phyloP scores from a whole-genome alignment of 2,113 vertebrate species.

The Alectura lathami region DNA sequence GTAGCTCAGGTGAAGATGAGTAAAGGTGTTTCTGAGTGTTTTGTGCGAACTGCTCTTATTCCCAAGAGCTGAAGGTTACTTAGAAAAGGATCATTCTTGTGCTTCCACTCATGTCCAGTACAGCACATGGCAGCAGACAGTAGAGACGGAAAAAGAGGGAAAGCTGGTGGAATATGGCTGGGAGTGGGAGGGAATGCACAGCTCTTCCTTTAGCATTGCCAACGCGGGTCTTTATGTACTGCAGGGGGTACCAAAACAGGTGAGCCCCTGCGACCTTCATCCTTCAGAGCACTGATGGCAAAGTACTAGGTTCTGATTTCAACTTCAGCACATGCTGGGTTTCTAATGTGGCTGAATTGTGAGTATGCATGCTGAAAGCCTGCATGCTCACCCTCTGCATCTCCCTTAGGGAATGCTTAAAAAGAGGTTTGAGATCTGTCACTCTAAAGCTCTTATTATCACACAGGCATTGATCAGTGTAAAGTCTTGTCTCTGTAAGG shows the following conservation, averaged over 20 bases:
- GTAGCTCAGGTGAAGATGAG: not conserved
- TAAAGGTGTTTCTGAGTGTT: not conserved
- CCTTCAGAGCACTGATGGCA: not conserved
- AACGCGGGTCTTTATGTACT: not conserved
- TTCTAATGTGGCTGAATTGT: not conserved
- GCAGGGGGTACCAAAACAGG: not conserved
- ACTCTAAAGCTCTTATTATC: not conserved
- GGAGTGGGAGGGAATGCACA: not conserved
- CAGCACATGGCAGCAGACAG: not conserved
- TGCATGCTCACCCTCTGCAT: not conserved
- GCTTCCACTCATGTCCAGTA: not conserved
- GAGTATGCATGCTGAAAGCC: not conserved
- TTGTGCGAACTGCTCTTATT: not conserved
- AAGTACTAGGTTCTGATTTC: not conserved
- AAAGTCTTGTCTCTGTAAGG: not conserved
- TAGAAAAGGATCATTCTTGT: not conserved
- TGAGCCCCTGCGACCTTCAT: not conserved
- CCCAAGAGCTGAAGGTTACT: not conserved
- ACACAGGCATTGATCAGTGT: not conserved
- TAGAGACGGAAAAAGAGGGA: not conserved
- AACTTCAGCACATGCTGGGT: not conserved
- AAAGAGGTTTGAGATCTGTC: not conserved
- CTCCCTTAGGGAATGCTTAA: not conserved
- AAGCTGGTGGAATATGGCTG: not conserved
- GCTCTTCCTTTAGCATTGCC: not conserved